Evolutionary conservation across 2,113 vertebrate species (phyloP), one percentile per base, ranked within the genome.

Genomic region (Toxostoma redivivum): DNA sequence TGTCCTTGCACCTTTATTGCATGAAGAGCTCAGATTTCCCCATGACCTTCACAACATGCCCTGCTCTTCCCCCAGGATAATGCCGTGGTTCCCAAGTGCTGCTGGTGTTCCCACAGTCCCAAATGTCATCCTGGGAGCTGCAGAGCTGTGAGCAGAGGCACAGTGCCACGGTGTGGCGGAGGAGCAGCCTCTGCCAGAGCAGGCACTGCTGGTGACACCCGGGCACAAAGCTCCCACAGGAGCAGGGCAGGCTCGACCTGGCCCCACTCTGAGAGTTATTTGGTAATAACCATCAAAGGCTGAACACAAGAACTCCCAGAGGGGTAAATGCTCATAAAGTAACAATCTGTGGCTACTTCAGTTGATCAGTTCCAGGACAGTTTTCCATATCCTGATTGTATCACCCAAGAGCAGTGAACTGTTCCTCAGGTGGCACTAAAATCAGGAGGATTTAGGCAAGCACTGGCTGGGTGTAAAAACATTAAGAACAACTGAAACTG

Each of bases 131-230:
- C 24, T 35, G 50, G 56, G 58, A 72, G 62, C 45, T 51, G 35
- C 3, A 21, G 3, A 9, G 40, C 37, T 9, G 16, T 50, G 50
- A 44, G 81, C 21, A 88, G 95, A n/a, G 31, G 56, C 94, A 95
- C 85, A 95, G 74, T 94, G 95, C 79, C 95, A 86, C 85, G 1
- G 5, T 37, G 88, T 92, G 95, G 94, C 12, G 44, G 25, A 61
- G 40, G 45, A 76, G 15, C 24, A 73, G 88, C 24, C 60, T 67
- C 5, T 31, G 47, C 23, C 47, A n/a, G 2, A 51, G 48, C 50
- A 61, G 40, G 38, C 18, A 10, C 40, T 57, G 40, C 38, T 45
- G 72, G 10, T 9, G 57, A n/a, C 35, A 70, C 5, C 25, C 9
- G 2, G 45, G 47, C 44, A 45, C 47, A 30, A 40, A 71, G 48